Percentiles rank a stretch among this genome's conserved stretches.
Evolutionary conservation across 2,888 invertebrate genomes (phyloP).

Genomic region (Laothoe populi): DNA sequence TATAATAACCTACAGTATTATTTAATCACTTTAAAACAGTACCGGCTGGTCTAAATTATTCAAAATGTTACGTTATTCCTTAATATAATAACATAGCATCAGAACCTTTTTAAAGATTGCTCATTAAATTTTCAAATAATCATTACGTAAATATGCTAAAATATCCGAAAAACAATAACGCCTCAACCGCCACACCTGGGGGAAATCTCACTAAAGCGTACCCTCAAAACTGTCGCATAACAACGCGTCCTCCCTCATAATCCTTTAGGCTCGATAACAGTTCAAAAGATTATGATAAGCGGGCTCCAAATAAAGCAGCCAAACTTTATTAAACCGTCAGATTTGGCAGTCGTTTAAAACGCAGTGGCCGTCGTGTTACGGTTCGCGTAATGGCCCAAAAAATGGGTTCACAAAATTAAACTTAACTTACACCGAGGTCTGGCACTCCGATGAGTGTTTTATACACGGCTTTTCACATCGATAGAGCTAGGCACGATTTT

Average conservation of each 20-base stretch:
- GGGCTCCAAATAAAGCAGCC: constrained; percentile 45
- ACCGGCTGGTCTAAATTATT: neutral
- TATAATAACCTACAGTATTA: neutral
- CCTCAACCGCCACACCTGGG: constrained; percentile 8
- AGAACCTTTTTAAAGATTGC: neutral
- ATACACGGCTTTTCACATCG: constrained; percentile 63
- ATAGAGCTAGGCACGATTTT: constrained; percentile 66
- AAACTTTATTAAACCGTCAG: constrained; percentile 50
- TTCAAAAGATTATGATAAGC: constrained; percentile 55
- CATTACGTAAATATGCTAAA: constrained; percentile 8
- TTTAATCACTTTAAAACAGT: neutral
- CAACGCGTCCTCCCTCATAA: constrained; percentile 36
- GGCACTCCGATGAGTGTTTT: constrained; percentile 50
- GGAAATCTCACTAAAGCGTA: neutral
- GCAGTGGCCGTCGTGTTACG: constrained; percentile 51
- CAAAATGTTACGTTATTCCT: neutral
- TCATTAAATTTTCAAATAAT: constrained; percentile 13
- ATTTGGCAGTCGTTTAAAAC: constrained; percentile 57
- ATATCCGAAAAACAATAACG: constrained; percentile 14
- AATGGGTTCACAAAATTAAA: constrained; percentile 66
- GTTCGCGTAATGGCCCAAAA: constrained; percentile 61
- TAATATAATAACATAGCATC: neutral
- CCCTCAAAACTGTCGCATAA: constrained; percentile 33
- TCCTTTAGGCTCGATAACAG: constrained; percentile 47
- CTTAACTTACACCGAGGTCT: constrained; percentile 54